Conservation (phyloP, 2,113 vertebrate genomes). For the Ptilonorhynchus violaceus region DNA sequence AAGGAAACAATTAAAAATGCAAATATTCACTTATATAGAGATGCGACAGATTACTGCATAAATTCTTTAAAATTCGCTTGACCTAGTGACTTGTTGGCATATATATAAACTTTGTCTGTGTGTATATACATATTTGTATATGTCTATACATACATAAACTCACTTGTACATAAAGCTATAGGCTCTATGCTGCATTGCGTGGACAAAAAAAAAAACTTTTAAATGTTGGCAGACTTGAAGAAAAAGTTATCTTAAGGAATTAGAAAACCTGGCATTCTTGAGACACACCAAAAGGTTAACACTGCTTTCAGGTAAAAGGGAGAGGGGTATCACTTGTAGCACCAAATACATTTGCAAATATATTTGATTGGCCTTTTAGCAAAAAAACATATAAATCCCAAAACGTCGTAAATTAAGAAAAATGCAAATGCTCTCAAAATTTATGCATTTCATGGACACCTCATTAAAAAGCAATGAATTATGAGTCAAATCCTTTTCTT, state of each 20-base stretch:
- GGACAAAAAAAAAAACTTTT: slow-evolving; percentile 1
- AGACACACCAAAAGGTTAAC: background rate
- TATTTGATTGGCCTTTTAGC: slow-evolving; percentile 89
- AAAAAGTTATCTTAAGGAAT: background rate
- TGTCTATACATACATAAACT: slow-evolving; percentile 20
- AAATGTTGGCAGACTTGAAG: slow-evolving; percentile 32
- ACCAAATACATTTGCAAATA: slow-evolving; percentile 41
- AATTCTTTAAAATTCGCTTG: slow-evolving; percentile 39
- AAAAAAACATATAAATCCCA: slow-evolving; percentile 70
- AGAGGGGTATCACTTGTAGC: background rate
- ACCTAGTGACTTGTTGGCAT: slow-evolving; percentile 22
- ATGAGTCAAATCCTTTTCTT: slow-evolving; percentile 80
- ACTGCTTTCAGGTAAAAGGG: slow-evolving; percentile 26
- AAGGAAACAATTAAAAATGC: slow-evolving; percentile 49
- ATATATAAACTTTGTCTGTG: background rate
- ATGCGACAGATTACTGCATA: slow-evolving; percentile 2
- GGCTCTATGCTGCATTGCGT: background rate
- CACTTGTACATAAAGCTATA: background rate
- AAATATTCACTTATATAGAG: slow-evolving; percentile 5
- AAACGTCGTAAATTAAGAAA: slow-evolving; percentile 41
- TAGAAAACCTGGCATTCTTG: slow-evolving; percentile 23
- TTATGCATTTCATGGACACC: slow-evolving; percentile 83
- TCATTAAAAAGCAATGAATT: slow-evolving; percentile 97
- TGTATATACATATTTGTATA: slow-evolving; percentile 22
- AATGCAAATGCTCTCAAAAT: slow-evolving; percentile 62